Evolutionary conservation across 2,797 vertebrate species (phyloP).

Genomic region (Onychomys leucogaster): DNA sequence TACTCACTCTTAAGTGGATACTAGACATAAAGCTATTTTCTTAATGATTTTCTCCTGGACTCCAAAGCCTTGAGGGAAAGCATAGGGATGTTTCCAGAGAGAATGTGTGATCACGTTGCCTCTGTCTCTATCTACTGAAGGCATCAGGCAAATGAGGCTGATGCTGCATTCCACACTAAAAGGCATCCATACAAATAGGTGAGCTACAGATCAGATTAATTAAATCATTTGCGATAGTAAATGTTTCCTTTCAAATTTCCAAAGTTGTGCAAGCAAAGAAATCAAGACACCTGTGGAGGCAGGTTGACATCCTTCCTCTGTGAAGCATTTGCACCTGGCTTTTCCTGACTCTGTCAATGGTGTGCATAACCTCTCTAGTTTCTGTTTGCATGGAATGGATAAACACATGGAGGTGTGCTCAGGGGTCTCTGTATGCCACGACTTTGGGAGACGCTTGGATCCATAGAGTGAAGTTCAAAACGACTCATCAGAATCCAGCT

Average conservation of each 20-base stretch:
- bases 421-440: not conserved
- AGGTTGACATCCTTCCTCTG: not conserved
- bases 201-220: not conserved
- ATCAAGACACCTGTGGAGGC: not conserved
- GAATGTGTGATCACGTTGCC: not conserved
- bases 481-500: not conserved
- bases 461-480: not conserved
- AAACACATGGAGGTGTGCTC: not conserved
- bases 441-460: not conserved
- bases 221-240: not conserved
- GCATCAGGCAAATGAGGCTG: not conserved
- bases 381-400: not conserved
- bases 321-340: not conserved
- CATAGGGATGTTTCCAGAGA: not conserved
- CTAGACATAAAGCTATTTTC: not conserved
- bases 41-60: constrained; percentile 30
- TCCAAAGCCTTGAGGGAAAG: not conserved
- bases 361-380: not conserved
- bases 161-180: not conserved
- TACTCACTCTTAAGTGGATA: no score
- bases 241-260: not conserved
- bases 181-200: not conserved
- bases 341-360: not conserved
- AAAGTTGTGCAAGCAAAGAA: not conserved
- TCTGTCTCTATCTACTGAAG: not conserved